Evolutionary conservation across 2,888 invertebrate species (phyloP).

Genomic region (Bombyx huttoni): DNA sequence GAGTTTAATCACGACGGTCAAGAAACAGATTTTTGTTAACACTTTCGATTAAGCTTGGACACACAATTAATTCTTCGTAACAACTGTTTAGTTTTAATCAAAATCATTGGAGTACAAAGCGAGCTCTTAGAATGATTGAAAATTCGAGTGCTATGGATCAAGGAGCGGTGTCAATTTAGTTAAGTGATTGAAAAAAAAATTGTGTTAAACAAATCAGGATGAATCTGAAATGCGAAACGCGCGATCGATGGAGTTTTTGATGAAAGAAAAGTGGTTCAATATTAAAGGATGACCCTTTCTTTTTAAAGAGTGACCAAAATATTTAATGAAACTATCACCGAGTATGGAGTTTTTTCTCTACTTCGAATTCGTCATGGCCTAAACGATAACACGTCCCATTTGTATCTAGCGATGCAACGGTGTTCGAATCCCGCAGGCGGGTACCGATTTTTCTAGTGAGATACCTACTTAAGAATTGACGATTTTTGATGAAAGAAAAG

Average conservation of each 20-base stretch:
- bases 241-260: background rate
- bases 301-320: too few relatives aligned
- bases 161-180: conserved; percentile 1
- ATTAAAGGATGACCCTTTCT: background rate
- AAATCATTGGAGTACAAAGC: background rate
- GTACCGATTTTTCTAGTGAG: too few relatives aligned
- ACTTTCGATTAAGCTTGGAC: background rate
- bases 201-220: conserved; percentile 8
- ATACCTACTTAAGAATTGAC: too few relatives aligned
- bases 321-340: too few relatives aligned
- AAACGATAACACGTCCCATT: too few relatives aligned
- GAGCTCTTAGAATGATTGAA: background rate
- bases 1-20: too few relatives aligned
- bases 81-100: background rate
- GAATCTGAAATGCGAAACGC: background rate
- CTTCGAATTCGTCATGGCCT: too few relatives aligned
- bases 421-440: too few relatives aligned
- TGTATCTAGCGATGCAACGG: too few relatives aligned
- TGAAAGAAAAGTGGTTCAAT: background rate
- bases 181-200: background rate
- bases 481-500: background rate
- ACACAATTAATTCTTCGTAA: background rate
- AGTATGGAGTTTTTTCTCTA: too few relatives aligned
- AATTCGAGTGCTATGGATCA: background rate
- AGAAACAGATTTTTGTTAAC: too few relatives aligned